These are phyloP conservation scores for Piscicola geometra DNA, from an alignment of 2,888 invertebrate genomes.

Conservation along the genomic window DNA sequence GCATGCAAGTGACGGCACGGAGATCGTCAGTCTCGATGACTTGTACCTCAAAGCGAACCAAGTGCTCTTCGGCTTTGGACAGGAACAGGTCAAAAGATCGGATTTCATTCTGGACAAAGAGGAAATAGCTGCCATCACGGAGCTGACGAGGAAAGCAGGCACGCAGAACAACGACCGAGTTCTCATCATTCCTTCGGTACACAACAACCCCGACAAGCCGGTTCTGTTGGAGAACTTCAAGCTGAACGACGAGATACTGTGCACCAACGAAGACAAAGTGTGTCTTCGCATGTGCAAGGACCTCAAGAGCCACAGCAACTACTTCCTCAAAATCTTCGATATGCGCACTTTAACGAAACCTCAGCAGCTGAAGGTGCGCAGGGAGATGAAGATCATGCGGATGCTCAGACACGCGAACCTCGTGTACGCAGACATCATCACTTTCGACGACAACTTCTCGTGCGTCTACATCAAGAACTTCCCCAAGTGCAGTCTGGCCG, in stretches of 20 bases:
- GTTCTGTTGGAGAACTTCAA: conserved; percentile 2
- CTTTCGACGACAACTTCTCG: conserved; percentile 7
- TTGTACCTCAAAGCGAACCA: conserved; percentile 22
- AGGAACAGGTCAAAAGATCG: not conserved
- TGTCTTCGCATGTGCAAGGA: conserved; percentile 7
- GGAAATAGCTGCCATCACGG: conserved; percentile 1
- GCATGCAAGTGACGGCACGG: conserved; percentile 4
- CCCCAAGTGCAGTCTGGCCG: conserved; percentile 13
- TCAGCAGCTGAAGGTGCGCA: conserved; percentile 1
- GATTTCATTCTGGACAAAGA: conserved; percentile 16
- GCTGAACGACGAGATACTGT: not conserved
- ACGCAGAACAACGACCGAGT: not conserved
- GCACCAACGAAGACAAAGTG: not conserved
- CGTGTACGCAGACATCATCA: not conserved
- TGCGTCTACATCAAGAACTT: conserved; percentile 11
- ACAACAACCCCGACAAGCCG: not conserved
- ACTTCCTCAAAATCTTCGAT: conserved; percentile 18
- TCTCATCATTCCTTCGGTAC: conserved; percentile 3
- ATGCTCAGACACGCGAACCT: conserved; percentile 15
- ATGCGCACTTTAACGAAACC: not conserved
- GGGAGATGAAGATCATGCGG: conserved; percentile 20
- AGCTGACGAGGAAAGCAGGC: not conserved
- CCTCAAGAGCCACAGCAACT: conserved; percentile 13
- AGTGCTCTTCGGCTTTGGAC: conserved; percentile 22
- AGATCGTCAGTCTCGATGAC: not conserved